phyloP scores from a whole-genome alignment of 2,113 vertebrate species.

The Brachypteracias leptosomus region DNA sequence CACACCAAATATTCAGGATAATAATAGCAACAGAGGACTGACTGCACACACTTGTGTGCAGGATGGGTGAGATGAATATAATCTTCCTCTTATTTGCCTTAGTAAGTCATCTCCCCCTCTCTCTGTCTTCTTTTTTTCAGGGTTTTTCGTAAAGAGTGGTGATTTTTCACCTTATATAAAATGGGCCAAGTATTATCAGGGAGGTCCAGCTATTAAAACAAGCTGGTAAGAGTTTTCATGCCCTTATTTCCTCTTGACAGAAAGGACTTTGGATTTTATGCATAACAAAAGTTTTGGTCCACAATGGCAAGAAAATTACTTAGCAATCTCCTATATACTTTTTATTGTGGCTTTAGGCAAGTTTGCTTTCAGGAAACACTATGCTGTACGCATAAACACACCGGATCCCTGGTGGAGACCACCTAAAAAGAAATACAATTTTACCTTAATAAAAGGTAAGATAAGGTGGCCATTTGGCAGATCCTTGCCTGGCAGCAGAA shows the following conservation, averaged over 20 bases:
- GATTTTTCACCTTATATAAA: neutral
- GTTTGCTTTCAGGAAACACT: neutral
- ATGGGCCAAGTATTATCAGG: neutral
- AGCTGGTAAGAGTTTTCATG: neutral
- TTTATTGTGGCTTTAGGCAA: neutral
- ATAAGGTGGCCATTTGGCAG: conserved; percentile 40
- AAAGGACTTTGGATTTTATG: neutral
- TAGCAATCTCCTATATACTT: neutral
- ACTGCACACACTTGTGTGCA: neutral
- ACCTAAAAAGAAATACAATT: conserved; percentile 42
- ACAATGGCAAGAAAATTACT: neutral
- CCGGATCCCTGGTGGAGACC: neutral
- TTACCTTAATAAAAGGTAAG: conserved; percentile 63
- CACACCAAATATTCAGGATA: neutral
- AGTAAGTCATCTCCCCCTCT: neutral
- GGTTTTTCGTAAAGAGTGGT: neutral
- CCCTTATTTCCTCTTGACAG: neutral
- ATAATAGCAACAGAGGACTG: conserved; percentile 1
- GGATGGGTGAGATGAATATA: neutral
- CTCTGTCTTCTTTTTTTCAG: neutral
- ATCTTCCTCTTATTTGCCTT: neutral
- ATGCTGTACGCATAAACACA: neutral
- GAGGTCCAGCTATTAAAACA: neutral
- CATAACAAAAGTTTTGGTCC: neutral
- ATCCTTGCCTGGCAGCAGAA: conserved; percentile 62